phyloP scores from a whole-genome alignment of 2,888 invertebrate genomes.

The Erynnis tages region DNA sequence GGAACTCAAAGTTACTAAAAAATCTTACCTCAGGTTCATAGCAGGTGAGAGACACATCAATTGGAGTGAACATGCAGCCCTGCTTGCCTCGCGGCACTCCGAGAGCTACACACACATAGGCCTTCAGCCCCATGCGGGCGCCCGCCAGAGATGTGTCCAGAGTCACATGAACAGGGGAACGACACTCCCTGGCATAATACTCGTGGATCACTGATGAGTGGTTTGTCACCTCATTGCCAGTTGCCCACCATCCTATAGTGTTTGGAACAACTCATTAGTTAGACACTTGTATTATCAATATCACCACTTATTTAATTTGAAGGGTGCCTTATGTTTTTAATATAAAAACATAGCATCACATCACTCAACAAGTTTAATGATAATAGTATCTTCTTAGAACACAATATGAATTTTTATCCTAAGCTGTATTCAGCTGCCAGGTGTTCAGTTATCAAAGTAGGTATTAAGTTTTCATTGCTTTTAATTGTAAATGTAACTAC shows the following conservation, averaged over 20 bases:
- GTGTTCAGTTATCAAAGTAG: no score
- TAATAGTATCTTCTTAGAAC: no score
- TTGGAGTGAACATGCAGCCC: constrained; percentile 98
- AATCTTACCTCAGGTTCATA: constrained; percentile 95
- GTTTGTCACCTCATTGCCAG: constrained; percentile 97
- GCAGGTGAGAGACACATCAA: constrained; percentile 92
- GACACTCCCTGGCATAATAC: constrained; percentile 97
- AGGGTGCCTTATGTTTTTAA: no score
- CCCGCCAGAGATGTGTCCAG: constrained; percentile 95
- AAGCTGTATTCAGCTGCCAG: no score
- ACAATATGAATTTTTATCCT: no score
- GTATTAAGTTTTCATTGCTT: no score
- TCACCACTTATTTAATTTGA: no score
- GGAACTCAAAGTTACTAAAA: background rate
- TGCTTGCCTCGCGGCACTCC: constrained; percentile 97
- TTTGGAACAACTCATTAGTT: no score
- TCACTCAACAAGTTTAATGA: no score
- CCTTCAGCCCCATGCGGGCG: constrained; percentile 95
- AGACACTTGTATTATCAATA: no score
- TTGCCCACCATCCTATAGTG: constrained; percentile 97
- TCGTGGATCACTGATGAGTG: constrained; percentile 99
- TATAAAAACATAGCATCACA: no score
- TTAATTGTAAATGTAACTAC: no score
- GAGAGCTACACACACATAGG: constrained; percentile 94
- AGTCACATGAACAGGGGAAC: constrained; percentile 96